Evolutionary conservation across 2,113 vertebrate genomes (phyloP), one percentile per base, ranked within the genome.

Genomic region (Pontoporia blainvillei): DNA sequence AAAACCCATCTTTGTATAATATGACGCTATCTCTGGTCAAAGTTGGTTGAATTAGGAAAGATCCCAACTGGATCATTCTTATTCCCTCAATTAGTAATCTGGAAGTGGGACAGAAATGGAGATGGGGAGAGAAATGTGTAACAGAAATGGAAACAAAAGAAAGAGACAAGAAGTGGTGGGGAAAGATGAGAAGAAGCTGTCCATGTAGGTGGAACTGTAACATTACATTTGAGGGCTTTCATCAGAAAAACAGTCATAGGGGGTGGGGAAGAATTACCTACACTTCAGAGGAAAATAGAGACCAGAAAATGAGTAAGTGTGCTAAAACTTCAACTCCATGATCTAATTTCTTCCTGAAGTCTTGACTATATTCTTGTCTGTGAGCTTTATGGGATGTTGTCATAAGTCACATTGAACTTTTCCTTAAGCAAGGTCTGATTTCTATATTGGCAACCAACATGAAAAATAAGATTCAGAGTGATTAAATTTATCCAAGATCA

Each of bases 371-470:
- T 66, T 67, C 83, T 88, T 91, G 20, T 54, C 59, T 72, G 59
- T 91, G 39, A 89, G 72, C 44, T 95, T 95, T 66, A 10, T 76
- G 83, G 6, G 54, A 86, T 44, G 6, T 21, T 89, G 25, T 34
- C 81, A 25, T 71, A 93, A 95, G n/a, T 95, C 52, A 85, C n/a
- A 91, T 41, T 46, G 71, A 87, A 66, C 54, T 81, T 90, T 90
- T 86, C 64, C 52, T 95, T 91, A 52, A 89, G 46, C 8, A 72
- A 82, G 59, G 67, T n/a, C 41, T 90, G 84, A 9, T 90, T 86
- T 95, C 92, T 89, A 52, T 88, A 85, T 91, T 87, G 90, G 52
- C 57, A 95, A 72, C 36, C 71, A 91, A 93, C 34, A 91, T 75
- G 39, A 94, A 86, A 94, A 97, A 91, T 81, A 94, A 93, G 14